Conservation (phyloP, 2,113 vertebrate species). For the Sialia sialis region DNA sequence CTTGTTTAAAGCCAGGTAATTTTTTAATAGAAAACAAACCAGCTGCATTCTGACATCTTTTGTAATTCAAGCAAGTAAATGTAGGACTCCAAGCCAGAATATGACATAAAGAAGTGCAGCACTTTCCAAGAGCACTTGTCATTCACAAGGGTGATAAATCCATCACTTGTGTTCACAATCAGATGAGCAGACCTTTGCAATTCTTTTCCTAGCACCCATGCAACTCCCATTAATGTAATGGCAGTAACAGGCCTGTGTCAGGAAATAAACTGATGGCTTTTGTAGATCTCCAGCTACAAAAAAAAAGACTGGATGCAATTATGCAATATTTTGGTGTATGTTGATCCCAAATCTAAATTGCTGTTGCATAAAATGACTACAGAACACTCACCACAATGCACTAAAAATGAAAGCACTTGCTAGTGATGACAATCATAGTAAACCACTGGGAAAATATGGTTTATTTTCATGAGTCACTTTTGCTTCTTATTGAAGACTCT, state of each 20-base stretch:
- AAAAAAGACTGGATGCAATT: background rate
- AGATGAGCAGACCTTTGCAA: background rate
- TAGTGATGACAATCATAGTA: background rate
- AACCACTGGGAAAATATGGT: background rate
- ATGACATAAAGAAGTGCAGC: background rate
- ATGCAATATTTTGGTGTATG: background rate
- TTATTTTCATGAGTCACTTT: background rate
- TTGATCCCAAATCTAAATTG: background rate
- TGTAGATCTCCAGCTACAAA: background rate
- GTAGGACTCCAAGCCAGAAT: background rate
- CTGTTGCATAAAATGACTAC: background rate
- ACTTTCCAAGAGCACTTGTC: background rate
- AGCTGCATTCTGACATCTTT: conserved; percentile 7
- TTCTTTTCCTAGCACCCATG: background rate
- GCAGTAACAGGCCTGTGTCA: background rate
- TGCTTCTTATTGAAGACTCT: background rate
- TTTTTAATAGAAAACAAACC: conserved; percentile 25
- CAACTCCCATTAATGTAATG: background rate
- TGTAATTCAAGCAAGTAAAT: background rate
- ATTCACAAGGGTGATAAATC: conserved; percentile 24
- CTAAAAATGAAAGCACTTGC: conserved; percentile 13
- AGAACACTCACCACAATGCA: background rate
- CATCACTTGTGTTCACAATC: background rate
- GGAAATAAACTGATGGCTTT: background rate
- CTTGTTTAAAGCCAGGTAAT: background rate